Conservation (phyloP, 1,140 invertebrate genomes). For the Diachasmimorpha longicaudata region DNA sequence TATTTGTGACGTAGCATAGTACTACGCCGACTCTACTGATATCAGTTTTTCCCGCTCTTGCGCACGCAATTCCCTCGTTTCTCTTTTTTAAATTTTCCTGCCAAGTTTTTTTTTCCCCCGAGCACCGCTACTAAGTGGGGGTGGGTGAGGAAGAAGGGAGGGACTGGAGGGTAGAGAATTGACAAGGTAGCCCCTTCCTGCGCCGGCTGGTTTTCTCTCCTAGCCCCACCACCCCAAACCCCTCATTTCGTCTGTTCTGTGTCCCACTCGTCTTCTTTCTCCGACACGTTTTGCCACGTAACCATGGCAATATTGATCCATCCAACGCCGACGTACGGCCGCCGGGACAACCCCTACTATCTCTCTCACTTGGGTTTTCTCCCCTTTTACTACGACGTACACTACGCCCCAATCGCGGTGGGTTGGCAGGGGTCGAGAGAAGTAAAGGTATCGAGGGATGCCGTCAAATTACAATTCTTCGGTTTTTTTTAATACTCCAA, state of each 20-base stretch:
- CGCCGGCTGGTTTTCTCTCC: no score
- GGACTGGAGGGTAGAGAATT: neutral
- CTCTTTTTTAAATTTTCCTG: neutral
- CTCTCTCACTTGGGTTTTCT: neutral
- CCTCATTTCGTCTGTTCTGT: neutral
- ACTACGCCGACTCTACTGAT: neutral
- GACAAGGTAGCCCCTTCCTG: no score
- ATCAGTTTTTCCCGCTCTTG: neutral
- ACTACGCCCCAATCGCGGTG: neutral
- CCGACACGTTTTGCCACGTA: slow-evolving; percentile 16
- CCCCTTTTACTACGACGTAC: slow-evolving; percentile 4
- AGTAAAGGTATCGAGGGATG: neutral
- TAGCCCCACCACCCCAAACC: neutral
- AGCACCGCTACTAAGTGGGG: neutral
- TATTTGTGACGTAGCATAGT: neutral
- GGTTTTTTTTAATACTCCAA: neutral
- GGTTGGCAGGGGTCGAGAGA: neutral
- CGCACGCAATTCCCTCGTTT: neutral
- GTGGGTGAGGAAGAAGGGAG: no score
- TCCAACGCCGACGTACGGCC: neutral
- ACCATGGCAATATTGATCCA: slow-evolving; percentile 26
- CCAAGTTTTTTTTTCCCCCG: neutral
- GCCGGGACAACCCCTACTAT: neutral
- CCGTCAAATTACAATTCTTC: neutral
- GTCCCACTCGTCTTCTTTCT: slow-evolving; percentile 11